Conservation (phyloP, 2,113 vertebrate species). For the Dasyprocta punctata region DNA sequence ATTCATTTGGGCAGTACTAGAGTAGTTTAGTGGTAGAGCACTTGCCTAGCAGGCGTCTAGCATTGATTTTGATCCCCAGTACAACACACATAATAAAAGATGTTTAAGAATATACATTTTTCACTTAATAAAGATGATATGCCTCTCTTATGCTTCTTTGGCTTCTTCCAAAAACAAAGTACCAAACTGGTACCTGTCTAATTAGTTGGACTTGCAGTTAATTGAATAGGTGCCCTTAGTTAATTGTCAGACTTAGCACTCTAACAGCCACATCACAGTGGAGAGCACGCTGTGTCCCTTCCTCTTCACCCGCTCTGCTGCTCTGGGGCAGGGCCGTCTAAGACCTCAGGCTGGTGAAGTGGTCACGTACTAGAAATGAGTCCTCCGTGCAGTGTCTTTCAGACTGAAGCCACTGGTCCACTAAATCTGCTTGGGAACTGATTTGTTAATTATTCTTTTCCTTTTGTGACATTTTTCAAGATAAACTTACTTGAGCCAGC, state of each 20-base stretch:
- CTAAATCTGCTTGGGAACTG: slow-evolving; percentile 79
- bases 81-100: background rate
- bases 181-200: background rate
- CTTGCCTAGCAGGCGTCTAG: background rate
- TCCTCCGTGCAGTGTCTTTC: background rate
- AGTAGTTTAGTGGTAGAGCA: background rate
- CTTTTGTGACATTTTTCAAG: slow-evolving; percentile 79
- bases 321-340: background rate
- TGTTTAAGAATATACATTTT: background rate
- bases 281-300: background rate
- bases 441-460: slow-evolving; percentile 83
- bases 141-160: background rate
- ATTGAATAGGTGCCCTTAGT: background rate
- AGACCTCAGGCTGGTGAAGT: slow-evolving; percentile 49
- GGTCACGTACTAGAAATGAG: slow-evolving; percentile 32
- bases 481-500: slow-evolving; percentile 77
- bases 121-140: slow-evolving; percentile 28
- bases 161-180: slow-evolving; percentile 12
- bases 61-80: background rate
- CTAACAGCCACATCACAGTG: slow-evolving; percentile 17
- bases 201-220: background rate
- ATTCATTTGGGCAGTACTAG: background rate
- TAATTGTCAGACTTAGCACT: background rate
- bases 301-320: background rate
- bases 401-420: slow-evolving; percentile 71